A percentile compares a stretch with the other conserved stretches of the same genome.
Conservation (phyloP, 2,888 invertebrate genomes). For the Diadegma fenestrale region DNA sequence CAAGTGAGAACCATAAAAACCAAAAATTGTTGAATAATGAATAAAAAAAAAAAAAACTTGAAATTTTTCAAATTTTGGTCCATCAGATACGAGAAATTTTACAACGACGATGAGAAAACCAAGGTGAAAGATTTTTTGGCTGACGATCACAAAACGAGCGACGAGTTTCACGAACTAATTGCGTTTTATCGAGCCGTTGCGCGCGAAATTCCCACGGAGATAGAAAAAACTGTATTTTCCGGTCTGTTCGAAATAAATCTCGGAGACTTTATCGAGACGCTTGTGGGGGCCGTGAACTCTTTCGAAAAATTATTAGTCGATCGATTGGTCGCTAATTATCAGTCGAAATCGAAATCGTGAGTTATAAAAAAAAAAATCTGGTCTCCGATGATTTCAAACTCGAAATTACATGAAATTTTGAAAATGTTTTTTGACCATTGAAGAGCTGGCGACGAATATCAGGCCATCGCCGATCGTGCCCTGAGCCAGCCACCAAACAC, state of each 20-base stretch:
- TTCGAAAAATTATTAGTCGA: slow-evolving; percentile 90
- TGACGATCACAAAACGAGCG: slow-evolving; percentile 87
- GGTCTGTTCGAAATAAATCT: slow-evolving; percentile 95
- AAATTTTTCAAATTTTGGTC: slow-evolving; percentile 11
- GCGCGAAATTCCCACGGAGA: slow-evolving; percentile 87
- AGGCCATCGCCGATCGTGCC: slow-evolving; percentile 91
- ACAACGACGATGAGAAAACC: slow-evolving; percentile 75
- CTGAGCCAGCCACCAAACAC: slow-evolving; percentile 93
- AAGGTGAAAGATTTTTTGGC: slow-evolving; percentile 89
- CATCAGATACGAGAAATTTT: slow-evolving; percentile 77
- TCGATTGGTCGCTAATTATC: slow-evolving; percentile 93
- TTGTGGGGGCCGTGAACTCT: slow-evolving; percentile 89
- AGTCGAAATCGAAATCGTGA: slow-evolving; percentile 90
- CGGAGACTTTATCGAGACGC: slow-evolving; percentile 89
- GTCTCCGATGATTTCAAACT: background rate
- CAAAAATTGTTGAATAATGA: slow-evolving; percentile 55
- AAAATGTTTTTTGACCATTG: background rate
- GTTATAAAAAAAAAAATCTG: slow-evolving; percentile 75
- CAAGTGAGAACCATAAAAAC: slow-evolving; percentile 59
- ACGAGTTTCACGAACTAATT: slow-evolving; percentile 88
- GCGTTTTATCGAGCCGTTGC: slow-evolving; percentile 88
- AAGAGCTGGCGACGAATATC: slow-evolving; percentile 94
- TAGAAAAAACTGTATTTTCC: slow-evolving; percentile 89
- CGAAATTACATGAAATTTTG: background rate
- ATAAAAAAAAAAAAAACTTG: background rate